phyloP scores from a whole-genome alignment of 2,113 vertebrate genomes.

The Morphnarchus princeps region DNA sequence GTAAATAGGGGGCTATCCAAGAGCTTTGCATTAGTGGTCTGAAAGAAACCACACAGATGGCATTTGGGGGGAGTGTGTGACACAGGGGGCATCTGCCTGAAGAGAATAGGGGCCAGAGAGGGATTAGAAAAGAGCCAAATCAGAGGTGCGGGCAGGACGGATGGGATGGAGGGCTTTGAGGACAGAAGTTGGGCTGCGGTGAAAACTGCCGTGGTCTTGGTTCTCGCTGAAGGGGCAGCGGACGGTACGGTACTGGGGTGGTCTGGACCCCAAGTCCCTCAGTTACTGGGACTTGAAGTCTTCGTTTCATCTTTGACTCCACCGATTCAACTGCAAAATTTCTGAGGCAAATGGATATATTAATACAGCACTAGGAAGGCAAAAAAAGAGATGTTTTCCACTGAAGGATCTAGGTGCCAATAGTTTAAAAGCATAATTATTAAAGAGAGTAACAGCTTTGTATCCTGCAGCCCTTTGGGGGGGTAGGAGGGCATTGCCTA shows the following conservation, averaged over 20 bases:
- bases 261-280: background rate
- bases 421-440: background rate
- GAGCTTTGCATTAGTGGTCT: constrained; percentile 53
- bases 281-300: background rate
- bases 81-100: background rate
- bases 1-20: constrained; percentile 43
- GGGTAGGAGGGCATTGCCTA: background rate
- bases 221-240: background rate
- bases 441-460: background rate
- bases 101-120: background rate
- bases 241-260: background rate
- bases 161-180: background rate
- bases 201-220: rapidly evolving
- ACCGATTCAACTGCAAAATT: background rate
- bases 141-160: background rate
- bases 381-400: background rate
- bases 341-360: rapidly evolving
- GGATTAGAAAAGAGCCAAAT: background rate
- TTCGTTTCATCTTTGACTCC: background rate
- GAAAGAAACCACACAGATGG: constrained; percentile 51
- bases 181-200: background rate
- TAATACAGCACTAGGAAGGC: rapidly evolving
- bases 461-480: background rate
- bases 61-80: constrained; percentile 5
- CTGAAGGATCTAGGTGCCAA: background rate